Evolutionary conservation across 2,888 invertebrate species (phyloP), one percentile per base, ranked within the genome.

Genomic region (Cataglyphis livida): DNA sequence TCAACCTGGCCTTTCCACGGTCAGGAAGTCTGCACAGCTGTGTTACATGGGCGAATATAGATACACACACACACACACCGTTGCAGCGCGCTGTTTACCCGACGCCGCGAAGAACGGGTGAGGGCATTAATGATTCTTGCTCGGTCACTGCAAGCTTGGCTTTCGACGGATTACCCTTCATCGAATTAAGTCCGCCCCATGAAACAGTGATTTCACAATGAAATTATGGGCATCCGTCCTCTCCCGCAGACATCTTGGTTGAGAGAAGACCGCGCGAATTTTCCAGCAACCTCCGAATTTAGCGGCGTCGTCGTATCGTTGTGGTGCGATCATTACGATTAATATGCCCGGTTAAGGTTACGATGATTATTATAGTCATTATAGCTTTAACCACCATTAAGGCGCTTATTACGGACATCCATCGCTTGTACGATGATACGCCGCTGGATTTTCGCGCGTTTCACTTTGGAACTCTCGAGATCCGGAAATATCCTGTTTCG

Each of bases 361-460:
- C 85, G 90, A 87, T 90, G 89, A 89, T 89, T 90, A 87, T 90
- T 87, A 87, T 85, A 83, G 78, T 84, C 88, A 76, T 87, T 85
- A 87, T 48, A 66, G 79, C 61, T 81, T 83, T 61, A 81, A 78
- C 54, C 79, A 66, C 85, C 82, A 90, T 89, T 89, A 90, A 85
- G 81, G 79, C 85, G 76, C 87, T 88, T 90, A 90, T 89, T 90
- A 88, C 82, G 71, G 57, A 41, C 87, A 81, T 85, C 81, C 85
- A 88, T 75, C 75, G 81, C 54, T 48, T 48, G n/a, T n/a, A 65
- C 57, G 64, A 65, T 54, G 51, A 76, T 81, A 65, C 65, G 57
- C 57, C 76, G 62, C 75, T 74, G 64, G 81, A 79, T 83, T 85
- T 82, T 82, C 66, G 48, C 66, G 41, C 65, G 62, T 35, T 57